These are phyloP conservation scores for Noctua fimbriata DNA, from an alignment of 2,888 invertebrate genomes.

Conservation along the genomic window DNA sequence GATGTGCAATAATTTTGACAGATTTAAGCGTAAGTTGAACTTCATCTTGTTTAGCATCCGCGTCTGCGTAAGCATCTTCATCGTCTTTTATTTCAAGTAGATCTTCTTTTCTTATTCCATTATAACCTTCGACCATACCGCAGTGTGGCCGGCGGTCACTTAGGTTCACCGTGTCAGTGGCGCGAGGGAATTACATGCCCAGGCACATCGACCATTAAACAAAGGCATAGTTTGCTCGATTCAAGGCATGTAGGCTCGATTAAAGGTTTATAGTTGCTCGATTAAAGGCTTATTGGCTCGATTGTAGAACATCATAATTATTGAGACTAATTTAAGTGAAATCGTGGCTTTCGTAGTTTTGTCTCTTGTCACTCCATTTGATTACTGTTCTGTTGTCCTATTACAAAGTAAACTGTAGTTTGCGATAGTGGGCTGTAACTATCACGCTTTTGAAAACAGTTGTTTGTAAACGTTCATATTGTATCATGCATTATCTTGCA, in stretches of 20 bases:
- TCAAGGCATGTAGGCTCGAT: background rate
- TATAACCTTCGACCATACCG: constrained; percentile 14
- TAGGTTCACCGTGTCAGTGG: constrained; percentile 76
- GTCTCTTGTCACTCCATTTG: constrained; percentile 41
- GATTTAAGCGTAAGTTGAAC: background rate
- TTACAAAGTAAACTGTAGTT: constrained; percentile 29
- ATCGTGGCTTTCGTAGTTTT: constrained; percentile 8
- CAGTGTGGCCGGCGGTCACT: constrained; percentile 43
- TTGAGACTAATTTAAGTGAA: constrained; percentile 33
- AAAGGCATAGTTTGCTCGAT: constrained; percentile 30
- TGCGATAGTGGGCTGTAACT: constrained; percentile 50
- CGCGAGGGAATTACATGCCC: constrained; percentile 69
- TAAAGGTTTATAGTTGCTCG: background rate
- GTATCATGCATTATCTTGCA: constrained; percentile 52
- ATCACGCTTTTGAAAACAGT: constrained; percentile 53
- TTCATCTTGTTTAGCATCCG: background rate
- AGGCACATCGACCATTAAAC: constrained; percentile 53
- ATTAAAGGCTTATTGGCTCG: constrained; percentile 15
- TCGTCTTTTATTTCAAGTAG: constrained; percentile 7
- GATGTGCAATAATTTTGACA: background rate
- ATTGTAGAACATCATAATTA: constrained; percentile 25
- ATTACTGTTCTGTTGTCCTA: constrained; percentile 18
- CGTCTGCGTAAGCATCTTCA: background rate
- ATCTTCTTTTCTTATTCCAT: constrained; percentile 41
- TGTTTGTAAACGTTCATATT: constrained; percentile 47